Conservation (phyloP, 2,888 invertebrate genomes). For the Dryococelus australis region DNA sequence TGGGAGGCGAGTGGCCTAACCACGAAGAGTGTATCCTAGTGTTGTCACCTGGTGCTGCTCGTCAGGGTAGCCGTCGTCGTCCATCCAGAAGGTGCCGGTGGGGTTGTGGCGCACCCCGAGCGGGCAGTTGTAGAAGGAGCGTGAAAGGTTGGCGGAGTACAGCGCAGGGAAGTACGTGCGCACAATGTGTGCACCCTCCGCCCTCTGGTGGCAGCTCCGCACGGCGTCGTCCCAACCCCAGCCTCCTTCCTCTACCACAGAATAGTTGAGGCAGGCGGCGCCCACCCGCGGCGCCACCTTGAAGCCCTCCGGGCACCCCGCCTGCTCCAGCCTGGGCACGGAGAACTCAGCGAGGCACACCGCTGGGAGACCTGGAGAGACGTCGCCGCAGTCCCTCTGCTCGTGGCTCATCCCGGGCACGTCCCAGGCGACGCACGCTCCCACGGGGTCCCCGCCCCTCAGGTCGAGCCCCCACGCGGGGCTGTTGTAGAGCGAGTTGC, state of each 20-base stretch:
- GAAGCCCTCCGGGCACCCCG: background rate
- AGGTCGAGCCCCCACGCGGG: conserved; percentile 4
- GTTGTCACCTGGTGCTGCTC: background rate
- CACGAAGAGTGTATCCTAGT: too few species aligned
- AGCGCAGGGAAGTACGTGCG: background rate
- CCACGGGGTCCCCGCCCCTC: background rate
- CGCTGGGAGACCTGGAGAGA: background rate
- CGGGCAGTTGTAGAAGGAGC: background rate
- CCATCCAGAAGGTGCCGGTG: background rate
- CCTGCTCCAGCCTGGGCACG: background rate
- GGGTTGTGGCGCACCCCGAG: background rate
- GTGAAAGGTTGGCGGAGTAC: background rate
- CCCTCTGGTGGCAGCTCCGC: background rate
- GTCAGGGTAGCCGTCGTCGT: background rate
- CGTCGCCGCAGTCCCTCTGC: background rate
- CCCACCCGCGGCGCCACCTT: background rate
- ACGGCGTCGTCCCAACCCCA: background rate
- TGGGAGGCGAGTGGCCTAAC: too few species aligned
- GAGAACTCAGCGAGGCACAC: background rate
- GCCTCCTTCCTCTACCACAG: background rate
- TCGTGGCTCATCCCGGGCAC: background rate
- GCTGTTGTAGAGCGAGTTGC: conserved; percentile 17
- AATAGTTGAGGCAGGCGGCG: background rate
- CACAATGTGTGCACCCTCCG: background rate
- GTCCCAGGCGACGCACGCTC: background rate